Conservation (phyloP, 2,888 invertebrate species). For the Anthophora plumipes region DNA sequence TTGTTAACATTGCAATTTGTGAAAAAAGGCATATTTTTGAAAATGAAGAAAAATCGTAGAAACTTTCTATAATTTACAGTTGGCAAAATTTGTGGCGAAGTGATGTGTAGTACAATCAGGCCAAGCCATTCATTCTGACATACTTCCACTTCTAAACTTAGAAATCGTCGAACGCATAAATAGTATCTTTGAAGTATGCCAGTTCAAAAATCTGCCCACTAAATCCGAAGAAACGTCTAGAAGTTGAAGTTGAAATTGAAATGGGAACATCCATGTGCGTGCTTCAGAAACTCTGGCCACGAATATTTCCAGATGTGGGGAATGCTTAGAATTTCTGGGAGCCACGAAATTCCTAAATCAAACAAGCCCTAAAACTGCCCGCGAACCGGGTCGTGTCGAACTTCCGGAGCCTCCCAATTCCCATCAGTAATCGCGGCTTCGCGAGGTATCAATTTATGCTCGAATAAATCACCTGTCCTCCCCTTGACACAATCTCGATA, state of each 20-base stretch:
- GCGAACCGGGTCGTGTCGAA: constrained; percentile 41
- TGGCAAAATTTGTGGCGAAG: too few relatives aligned
- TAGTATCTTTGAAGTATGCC: too few relatives aligned
- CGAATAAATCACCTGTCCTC: constrained; percentile 24
- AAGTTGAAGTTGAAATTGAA: background rate
- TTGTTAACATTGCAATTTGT: too few relatives aligned
- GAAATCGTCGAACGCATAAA: too few relatives aligned
- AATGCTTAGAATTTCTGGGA: constrained; percentile 19
- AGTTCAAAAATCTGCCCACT: too few relatives aligned
- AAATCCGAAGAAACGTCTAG: too few relatives aligned
- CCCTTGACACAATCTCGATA: background rate
- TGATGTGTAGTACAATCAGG: too few relatives aligned
- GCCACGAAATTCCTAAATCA: constrained; percentile 42
- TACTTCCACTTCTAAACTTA: too few relatives aligned
- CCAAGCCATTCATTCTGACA: too few relatives aligned
- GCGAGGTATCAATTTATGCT: constrained; percentile 35
- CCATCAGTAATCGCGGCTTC: constrained; percentile 27
- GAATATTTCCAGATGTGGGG: constrained; percentile 1
- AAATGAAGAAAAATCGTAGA: too few relatives aligned
- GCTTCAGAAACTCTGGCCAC: background rate
- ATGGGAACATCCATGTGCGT: background rate
- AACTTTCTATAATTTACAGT: too few relatives aligned
- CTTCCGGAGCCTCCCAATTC: constrained; percentile 28
- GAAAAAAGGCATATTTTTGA: too few relatives aligned
- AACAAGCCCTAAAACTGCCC: constrained; percentile 39